Base-by-base conservation (phyloP, 1,140 invertebrate species). In the Cherax quadricarinatus region DNA sequence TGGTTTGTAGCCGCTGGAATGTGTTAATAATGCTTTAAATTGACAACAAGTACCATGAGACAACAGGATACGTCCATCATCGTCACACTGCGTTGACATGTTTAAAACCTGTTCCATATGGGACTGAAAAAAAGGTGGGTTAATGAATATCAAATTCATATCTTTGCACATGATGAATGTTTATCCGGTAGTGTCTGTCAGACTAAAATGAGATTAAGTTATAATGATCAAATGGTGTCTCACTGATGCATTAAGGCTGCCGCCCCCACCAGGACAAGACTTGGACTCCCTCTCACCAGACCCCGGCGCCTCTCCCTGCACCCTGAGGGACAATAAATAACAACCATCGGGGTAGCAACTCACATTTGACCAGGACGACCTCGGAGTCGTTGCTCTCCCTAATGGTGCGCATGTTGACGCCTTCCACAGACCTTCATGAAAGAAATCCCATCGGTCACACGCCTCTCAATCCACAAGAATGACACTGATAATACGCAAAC, bases 331-430 rank as follows among this genome's bases (percentile, higher is more conserved):
- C 21, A 30, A 30, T 66, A 48, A 84, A 21, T 30, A 84, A 70
- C 60, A 48, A 7, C 30, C 30, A 30, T 30, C 62, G 62, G 16
- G 30, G 53, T 9, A 57, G 9, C 53, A 10, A 87, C 85, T 87
- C 78, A 87, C 85, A 87, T 78, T 87, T 87, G 6, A 87, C 85
- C 66, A 87, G 51, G 49, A 87, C 85, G 70, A 87, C 85, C 73
- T 87, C 85, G 18, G 85, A 78, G 73, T 87, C 85, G 73, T 49
- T 87, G 85, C 85, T 87, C 85, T 87, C 85, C 49, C 73, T 18
- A 60, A 87, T 87, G 85, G 85, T 87, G 51, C 85, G 62, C 85
- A 87, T 87, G 66, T 53, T 75, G 53, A 78, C 14, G 70, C 41
- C 70, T 24, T 85, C 60, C 18, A 9, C 70, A 5, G 24, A 85